phyloP scores from a whole-genome alignment of 2,113 vertebrate species.

The Cryptotis parvus region DNA sequence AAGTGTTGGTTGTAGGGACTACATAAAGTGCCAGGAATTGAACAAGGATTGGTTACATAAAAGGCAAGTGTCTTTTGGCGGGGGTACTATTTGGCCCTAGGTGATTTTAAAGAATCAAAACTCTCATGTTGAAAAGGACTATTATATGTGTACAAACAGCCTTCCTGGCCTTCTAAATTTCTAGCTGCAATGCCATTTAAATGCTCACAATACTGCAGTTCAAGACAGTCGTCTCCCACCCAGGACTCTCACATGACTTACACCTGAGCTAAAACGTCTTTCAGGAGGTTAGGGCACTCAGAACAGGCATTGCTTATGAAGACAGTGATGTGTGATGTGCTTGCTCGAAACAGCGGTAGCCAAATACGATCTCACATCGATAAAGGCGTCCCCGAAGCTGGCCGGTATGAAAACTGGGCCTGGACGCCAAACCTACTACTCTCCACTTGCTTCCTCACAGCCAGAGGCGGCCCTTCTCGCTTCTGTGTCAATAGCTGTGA shows the following conservation, averaged over 20 bases:
- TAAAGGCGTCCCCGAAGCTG: conserved; percentile 45
- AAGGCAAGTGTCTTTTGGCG: no score
- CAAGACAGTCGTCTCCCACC: background rate
- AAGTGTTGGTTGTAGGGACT: no score
- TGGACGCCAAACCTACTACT: conserved; percentile 27
- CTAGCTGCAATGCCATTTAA: conserved; percentile 55
- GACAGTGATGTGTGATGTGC: conserved; percentile 55
- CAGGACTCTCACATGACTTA: background rate
- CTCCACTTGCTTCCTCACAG: conserved; percentile 12
- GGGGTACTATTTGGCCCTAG: background rate
- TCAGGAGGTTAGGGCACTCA: conserved; percentile 46
- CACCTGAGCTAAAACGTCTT: conserved; percentile 49
- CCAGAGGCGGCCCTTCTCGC: conserved; percentile 60
- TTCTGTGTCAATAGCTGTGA: conserved; percentile 71
- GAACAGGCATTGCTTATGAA: conserved; percentile 68
- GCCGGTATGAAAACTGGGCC: background rate
- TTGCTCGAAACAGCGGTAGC: conserved; percentile 46
- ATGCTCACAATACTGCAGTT: conserved; percentile 9
- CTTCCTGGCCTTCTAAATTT: conserved; percentile 51
- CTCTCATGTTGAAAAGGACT: background rate
- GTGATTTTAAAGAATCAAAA: conserved; percentile 35
- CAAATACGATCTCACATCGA: conserved; percentile 60
- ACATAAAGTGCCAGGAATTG: no score
- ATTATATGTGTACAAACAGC: conserved; percentile 45
- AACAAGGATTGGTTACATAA: no score